Base-by-base conservation (phyloP, 2,888 invertebrate species). In the Lepeophtheirus nordmannii region DNA sequence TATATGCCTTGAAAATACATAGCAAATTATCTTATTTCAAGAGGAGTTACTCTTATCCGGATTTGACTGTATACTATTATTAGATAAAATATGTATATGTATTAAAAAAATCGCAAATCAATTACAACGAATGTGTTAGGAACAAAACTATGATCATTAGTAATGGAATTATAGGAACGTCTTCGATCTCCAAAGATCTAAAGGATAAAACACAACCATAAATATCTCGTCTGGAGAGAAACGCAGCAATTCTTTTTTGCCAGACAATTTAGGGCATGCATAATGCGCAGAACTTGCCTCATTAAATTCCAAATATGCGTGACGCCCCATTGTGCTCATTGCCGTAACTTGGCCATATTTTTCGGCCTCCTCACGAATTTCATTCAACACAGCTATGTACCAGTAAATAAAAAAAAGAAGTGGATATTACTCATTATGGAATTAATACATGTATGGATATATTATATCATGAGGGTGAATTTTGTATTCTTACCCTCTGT, bases 281-380 rank as follows among this genome's bases (percentile, higher is more conserved):
- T 37, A 8, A 17, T 46, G 30, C 11, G 46, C 20, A 46, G n/a
- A 41, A 53, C 56, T 63, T 23, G 63, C 56, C 56, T 63, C 63
- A 17, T 46, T 17, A 38, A 63, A 63, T 56, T 63, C 63, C 5
- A 63, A 17, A 38, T 63, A 63, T n/a, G 56, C 63, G 38, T 63
- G 63, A 22, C 56, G 22, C 22, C 56, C 22, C 30, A 46, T 46
- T 20, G 63, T 17, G 7, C 20, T 17, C 46, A 46, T 20, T 22
- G 23, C 56, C 12, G 38, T 56, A n/a, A 63, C 38, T 22, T 46
- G 14, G 1, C 63, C 63, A n/a, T 53, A 63, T n/a, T 63, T 22
- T 23, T 63, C 63, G 3, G 63, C 63, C 17, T 20, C 22, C 5
- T 46, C 46, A 10, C 63, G 63, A 14, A 63, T 63, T 17, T 63